Percentiles rank a stretch among this genome's conserved stretches.
Conservation (phyloP, 2,113 vertebrate species). For the Leucosticte australis region DNA sequence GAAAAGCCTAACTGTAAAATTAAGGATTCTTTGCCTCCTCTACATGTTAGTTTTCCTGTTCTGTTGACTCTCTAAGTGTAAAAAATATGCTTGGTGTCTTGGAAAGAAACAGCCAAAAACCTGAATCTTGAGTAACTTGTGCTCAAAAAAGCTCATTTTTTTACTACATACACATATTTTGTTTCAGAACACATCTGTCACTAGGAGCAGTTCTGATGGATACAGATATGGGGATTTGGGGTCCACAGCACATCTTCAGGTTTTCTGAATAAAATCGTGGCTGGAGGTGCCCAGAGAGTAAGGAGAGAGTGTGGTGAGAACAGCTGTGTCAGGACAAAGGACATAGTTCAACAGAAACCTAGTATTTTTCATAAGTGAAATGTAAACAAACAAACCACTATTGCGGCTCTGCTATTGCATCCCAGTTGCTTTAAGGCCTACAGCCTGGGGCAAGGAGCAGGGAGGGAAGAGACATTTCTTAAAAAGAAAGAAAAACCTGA, state of each 20-base stretch:
- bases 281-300: not conserved
- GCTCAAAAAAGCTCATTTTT: not conserved
- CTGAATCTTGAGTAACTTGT: not conserved
- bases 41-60: not conserved
- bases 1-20: constrained; percentile 16
- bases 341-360: not conserved
- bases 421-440: not conserved
- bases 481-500: not conserved
- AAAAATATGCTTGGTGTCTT: not conserved
- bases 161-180: not conserved
- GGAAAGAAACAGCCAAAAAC: not conserved
- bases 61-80: not conserved
- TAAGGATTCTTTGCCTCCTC: not conserved
- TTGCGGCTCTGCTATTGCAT: not conserved
- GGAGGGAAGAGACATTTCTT: not conserved
- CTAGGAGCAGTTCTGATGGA: not conserved
- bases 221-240: not conserved
- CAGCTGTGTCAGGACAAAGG: not conserved
- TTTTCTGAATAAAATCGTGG: not conserved
- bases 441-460: not conserved
- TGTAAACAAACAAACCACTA: not conserved
- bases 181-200: not conserved
- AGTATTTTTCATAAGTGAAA: not conserved
- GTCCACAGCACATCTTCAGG: not conserved
- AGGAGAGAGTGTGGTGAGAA: fast-evolving